These are phyloP conservation scores for Phalanger gymnotis DNA, from an alignment of 2,797 vertebrate species.

Conservation along the genomic window DNA sequence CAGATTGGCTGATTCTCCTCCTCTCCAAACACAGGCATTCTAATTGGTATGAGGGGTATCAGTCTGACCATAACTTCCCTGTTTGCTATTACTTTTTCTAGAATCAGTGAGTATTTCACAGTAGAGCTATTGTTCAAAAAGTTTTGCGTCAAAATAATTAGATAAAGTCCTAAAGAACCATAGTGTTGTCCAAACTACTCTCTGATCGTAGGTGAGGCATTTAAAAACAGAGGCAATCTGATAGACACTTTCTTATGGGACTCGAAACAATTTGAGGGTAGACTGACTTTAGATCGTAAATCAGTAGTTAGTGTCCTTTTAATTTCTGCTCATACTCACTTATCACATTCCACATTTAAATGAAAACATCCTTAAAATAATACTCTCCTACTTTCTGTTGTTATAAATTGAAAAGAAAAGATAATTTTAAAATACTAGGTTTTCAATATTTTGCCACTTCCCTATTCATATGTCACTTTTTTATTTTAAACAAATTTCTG, in stretches of 20 bases:
- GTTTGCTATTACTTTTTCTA: neutral
- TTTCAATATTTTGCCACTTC: neutral
- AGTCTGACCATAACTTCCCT: neutral
- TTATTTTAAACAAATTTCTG: slow-evolving; percentile 57
- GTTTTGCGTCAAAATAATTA: neutral
- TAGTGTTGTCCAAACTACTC: neutral
- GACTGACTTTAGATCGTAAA: neutral
- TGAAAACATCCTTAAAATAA: neutral
- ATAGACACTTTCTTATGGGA: neutral
- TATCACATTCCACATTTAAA: neutral
- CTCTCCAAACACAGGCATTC: neutral
- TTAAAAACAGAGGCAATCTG: neutral
- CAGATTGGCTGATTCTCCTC: neutral
- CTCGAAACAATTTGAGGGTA: neutral
- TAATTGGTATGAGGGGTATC: neutral
- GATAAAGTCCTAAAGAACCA: neutral
- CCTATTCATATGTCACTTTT: neutral
- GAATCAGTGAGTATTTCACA: neutral
- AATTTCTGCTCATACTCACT: neutral
- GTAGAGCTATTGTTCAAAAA: neutral
- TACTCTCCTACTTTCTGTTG: neutral
- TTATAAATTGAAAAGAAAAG: neutral
- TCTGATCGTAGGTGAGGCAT: neutral
- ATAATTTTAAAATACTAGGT: neutral
- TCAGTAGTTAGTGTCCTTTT: neutral